These are phyloP conservation scores for Dryobates pubescens DNA, from an alignment of 2,797 vertebrate genomes.

Conservation along the genomic window DNA sequence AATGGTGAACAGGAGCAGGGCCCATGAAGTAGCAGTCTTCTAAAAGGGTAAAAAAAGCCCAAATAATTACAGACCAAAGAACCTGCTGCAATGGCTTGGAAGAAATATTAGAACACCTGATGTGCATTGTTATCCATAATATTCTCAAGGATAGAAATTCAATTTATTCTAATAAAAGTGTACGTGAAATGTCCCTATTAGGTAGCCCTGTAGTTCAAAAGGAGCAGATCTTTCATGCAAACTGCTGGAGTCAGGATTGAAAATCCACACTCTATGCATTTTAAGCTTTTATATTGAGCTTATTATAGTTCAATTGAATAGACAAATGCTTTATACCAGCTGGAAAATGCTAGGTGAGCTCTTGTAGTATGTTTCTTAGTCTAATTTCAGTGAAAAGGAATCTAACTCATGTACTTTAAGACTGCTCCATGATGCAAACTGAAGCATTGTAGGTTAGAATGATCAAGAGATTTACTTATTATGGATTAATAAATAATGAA, in stretches of 20 bases:
- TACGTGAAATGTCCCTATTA: not conserved
- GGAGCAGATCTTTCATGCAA: not conserved
- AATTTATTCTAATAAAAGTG: not conserved
- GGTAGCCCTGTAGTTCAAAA: not conserved
- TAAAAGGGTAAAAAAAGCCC: not conserved
- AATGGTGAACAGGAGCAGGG: not conserved
- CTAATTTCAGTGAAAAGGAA: not conserved
- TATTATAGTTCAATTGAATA: not conserved
- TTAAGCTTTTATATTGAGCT: not conserved
- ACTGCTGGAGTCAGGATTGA: not conserved
- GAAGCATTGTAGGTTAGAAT: not conserved
- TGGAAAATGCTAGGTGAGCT: not conserved
- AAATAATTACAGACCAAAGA: not conserved
- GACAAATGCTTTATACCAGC: not conserved
- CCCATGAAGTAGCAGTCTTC: not conserved
- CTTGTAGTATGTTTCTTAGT: not conserved
- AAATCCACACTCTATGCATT: not conserved
- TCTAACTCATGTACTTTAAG: not conserved
- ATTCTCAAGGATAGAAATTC: not conserved
- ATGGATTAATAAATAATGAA: conserved; percentile 22
- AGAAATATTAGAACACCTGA: not conserved
- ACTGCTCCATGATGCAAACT: not conserved
- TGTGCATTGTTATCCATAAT: not conserved
- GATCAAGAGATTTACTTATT: not conserved
- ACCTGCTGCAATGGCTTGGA: not conserved